Base-by-base conservation (phyloP, 2,113 vertebrate species). In the Petaurus breviceps region DNA sequence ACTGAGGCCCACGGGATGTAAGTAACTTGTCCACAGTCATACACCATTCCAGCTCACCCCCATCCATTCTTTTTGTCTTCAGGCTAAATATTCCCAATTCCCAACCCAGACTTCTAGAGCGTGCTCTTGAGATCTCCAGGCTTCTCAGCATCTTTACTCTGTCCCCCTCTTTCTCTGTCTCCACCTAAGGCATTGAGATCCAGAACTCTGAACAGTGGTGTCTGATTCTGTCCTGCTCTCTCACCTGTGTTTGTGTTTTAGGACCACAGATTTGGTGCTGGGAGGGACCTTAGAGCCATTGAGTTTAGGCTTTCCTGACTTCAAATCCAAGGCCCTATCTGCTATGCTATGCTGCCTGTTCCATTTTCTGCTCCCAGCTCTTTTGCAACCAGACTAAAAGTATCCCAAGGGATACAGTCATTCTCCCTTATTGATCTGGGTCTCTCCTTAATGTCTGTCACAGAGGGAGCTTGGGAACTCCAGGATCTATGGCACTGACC, bases 401-500 rank as follows among this genome's bases (percentile, higher is more conserved):
- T 91, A 61, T 31, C 25, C 37, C 54, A 61, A 51, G 90, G 50
- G 37, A 14, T 23, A n/a, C 16, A 51, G 19, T 28, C 53, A 31
- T 7, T 5, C 51, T 77, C 92, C 54, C 1, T n/a, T 89, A 53
- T 46, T 49, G n/a, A 43, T 90, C 57, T 61, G 51, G 46, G 46
- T 94, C 10, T n/a, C 43, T 3, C 22, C 24, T 94, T 11, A 31
- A 24, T 37, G 23, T 3, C 49, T 46, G 49, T 37, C 10, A 0
- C 31, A 61, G 0, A 19, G 0, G 8, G 46, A 0, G 12, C 51
- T 91, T 61, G 94, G 97, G 95, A 52, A 94, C 1, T 43, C 61
- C 0, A 1, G 54, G 95, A 43, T 23, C 25, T 52, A 28, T 92
- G 92, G 49, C 94, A 51, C 98, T 96, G 96, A 99, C 99, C 99